These are phyloP conservation scores for Abramis brama DNA, from an alignment of 2,113 vertebrate species.

Conservation along the genomic window DNA sequence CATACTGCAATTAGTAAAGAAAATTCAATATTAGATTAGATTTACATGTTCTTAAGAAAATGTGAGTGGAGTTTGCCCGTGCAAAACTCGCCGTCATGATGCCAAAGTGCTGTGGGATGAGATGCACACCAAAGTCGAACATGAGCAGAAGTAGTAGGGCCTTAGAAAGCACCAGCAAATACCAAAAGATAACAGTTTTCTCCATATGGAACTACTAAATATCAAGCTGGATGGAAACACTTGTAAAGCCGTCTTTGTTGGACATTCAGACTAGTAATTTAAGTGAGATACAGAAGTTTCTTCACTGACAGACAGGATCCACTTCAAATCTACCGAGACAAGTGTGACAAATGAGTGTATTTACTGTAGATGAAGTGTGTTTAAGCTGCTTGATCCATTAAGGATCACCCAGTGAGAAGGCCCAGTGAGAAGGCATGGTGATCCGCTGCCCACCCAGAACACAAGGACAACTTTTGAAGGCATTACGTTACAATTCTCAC, in stretches of 20 bases:
- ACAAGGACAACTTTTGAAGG: not conserved
- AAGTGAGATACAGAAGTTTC: not conserved
- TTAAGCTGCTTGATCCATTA: slow-evolving; percentile 55
- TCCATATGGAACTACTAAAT: slow-evolving; percentile 9
- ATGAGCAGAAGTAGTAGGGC: too few relatives aligned
- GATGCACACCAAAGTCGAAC: not conserved
- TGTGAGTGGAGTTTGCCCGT: not conserved
- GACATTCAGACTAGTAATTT: not conserved
- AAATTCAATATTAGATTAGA: not conserved
- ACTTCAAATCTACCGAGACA: not conserved
- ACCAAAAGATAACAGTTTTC: not conserved
- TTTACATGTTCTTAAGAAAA: not conserved
- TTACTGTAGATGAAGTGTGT: slow-evolving; percentile 57
- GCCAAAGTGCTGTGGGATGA: not conserved
- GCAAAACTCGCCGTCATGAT: not conserved
- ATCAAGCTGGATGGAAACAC: not conserved
- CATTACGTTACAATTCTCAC: not conserved
- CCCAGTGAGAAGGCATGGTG: slow-evolving; percentile 53
- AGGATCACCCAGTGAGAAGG: slow-evolving; percentile 60
- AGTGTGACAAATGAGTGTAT: slow-evolving; percentile 44
- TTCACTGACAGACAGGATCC: slow-evolving; percentile 17
- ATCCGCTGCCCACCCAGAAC: slow-evolving; percentile 61
- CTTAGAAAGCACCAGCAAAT: not conserved
- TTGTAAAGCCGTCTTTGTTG: not conserved
- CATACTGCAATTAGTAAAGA: not conserved